Percentiles rank a stretch among this genome's conserved stretches.
These are phyloP conservation scores for Epizoanthus illoricatus DNA, from an alignment of 92 coral and sea anemone species.

Conservation along the genomic window DNA sequence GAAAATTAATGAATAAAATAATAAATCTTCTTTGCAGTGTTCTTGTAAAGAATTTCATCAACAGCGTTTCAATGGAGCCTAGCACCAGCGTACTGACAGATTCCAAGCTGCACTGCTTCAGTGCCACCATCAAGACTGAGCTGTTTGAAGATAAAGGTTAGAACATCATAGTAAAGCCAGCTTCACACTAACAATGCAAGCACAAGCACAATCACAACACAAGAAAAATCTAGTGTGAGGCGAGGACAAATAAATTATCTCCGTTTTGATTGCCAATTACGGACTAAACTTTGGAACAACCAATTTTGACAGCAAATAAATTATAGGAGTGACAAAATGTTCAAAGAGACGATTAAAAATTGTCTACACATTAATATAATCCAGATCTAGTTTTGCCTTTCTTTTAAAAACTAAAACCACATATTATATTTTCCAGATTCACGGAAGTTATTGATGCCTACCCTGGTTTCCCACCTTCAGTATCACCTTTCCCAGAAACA, in stretches of 20 bases:
- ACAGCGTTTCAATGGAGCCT: slow-evolving; percentile 70
- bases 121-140: slow-evolving; percentile 74
- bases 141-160: slow-evolving; percentile 75
- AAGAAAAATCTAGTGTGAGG: no score
- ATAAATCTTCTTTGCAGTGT: slow-evolving; percentile 30
- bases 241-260: no score
- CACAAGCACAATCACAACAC: no score
- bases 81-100: slow-evolving; percentile 54
- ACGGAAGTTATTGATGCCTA: slow-evolving; percentile 73
- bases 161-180: no score
- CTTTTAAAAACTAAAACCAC: no score
- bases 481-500: slow-evolving; percentile 81
- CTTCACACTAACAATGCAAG: no score
- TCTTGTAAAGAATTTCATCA: slow-evolving; percentile 67
- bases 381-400: not conserved
- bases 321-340: no score
- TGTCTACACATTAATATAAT: no score
- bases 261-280: not conserved
- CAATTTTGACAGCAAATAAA: no score
- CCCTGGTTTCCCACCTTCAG: slow-evolving; percentile 78
- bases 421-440: slow-evolving; percentile 64
- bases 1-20: no score
- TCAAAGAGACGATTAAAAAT: no score
- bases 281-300: no score
- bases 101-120: slow-evolving; percentile 71